Base-by-base conservation (phyloP, 1,140 invertebrate genomes). In the Oryctes rhinoceros region DNA sequence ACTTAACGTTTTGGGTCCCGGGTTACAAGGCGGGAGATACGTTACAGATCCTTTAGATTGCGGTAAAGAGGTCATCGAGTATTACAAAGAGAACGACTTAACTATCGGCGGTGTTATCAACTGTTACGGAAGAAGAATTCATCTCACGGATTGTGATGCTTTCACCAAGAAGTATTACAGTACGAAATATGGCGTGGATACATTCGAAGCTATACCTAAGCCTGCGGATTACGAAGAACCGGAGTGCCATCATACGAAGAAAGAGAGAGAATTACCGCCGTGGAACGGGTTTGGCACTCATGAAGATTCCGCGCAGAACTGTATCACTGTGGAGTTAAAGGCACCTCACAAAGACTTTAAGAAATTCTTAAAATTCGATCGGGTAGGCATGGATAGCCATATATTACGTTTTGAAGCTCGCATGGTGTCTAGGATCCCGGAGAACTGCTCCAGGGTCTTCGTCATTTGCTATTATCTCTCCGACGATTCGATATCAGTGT, bases 81-180 rank as follows among this genome's bases (percentile, higher is more conserved):
- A 91, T 88, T 95, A 95, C 84, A 91, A 87, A 37, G 94, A 95
- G 84, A 89, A 88, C 75, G 94, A 98, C 87, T 87, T 98, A 15
- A 91, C 90, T 13, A 94, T 98, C 82, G 96, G 96, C 0, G 91
- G 93, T 0, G 90, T 92, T 0, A 86, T 98, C 0, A 93, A 94
- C 81, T 91, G 96, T 18, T 97, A 92, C 83, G 96, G 96, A 7
- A 89, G 96, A 71, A 91, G 92, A 67, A 91, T 98, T 35, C 89
- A 96, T 0, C 88, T 98, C 0, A 95, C 93, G 0, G 93, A 97
- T 86, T 95, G 96, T 82, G 97, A 98, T 88, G 89, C 90, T 18
- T 97, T 95, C 84, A 98, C 96, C 0, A 95, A 94, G 86, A 92
- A 95, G 62, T 98, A 96, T 89, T 98, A 97, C 87, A 91, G 92